Conservation (phyloP, 1,140 invertebrate genomes). For the Chymomyza costata region DNA sequence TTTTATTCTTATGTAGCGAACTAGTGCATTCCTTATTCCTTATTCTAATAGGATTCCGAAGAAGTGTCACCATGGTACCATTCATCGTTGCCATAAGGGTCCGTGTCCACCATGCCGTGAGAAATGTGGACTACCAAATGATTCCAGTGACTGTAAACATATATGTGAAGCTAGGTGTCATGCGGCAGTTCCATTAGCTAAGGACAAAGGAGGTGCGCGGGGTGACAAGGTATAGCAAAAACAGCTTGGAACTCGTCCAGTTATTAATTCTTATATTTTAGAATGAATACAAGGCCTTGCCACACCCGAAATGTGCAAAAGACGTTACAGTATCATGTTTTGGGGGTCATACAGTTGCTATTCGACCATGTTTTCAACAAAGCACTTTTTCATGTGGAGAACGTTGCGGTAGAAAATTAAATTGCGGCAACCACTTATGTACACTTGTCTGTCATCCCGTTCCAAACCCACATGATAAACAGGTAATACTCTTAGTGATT, state of each 20-base stretch:
- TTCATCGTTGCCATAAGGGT: conserved; percentile 91
- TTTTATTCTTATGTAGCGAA: background rate
- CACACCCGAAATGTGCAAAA: conserved; percentile 83
- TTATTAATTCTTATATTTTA: conserved; percentile 13
- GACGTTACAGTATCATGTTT: conserved; percentile 85
- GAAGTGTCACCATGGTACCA: conserved; percentile 86
- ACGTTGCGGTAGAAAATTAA: conserved; percentile 38
- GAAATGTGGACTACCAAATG: conserved; percentile 80
- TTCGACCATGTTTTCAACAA: conserved; percentile 88
- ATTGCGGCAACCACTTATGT: conserved; percentile 89
- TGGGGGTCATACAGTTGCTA: conserved; percentile 87
- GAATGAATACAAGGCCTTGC: conserved; percentile 81
- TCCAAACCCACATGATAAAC: conserved; percentile 71
- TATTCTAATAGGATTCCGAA: conserved; percentile 76
- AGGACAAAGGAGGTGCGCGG: conserved; percentile 9
- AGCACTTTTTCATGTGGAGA: too few species aligned
- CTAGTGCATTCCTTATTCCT: background rate
- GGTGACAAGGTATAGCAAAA: conserved; percentile 46
- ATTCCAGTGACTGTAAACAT: conserved; percentile 83
- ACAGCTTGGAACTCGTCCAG: background rate
- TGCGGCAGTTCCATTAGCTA: conserved; percentile 78
- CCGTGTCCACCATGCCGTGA: conserved; percentile 89
- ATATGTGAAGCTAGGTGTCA: conserved; percentile 87
- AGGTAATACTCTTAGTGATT: conserved; percentile 62
- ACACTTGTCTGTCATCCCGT: conserved; percentile 83